Evolutionary conservation across 2,888 invertebrate species (phyloP).

Genomic region (Sesia apiformis): DNA sequence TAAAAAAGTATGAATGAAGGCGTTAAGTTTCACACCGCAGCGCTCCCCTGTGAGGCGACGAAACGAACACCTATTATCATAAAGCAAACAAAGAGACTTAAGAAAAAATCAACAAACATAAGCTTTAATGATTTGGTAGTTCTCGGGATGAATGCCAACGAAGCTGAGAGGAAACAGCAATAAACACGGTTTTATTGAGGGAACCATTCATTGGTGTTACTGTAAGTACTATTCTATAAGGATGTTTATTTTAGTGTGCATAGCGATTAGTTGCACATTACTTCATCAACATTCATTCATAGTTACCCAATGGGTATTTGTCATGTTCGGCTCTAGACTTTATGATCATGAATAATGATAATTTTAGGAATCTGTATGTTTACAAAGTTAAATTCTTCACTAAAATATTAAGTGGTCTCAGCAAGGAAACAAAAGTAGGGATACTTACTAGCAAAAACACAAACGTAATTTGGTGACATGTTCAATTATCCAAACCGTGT

Average conservation of each 20-base stretch:
- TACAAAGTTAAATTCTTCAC: no score
- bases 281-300: slow-evolving; percentile 2
- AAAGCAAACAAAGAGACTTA: slow-evolving; percentile 64
- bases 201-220: slow-evolving; percentile 33
- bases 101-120: slow-evolving; percentile 64
- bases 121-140: slow-evolving; percentile 67
- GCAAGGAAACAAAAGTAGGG: no score
- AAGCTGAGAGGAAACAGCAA: slow-evolving; percentile 59
- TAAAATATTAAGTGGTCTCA: no score
- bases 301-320: neutral
- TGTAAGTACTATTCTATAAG: neutral
- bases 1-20: slow-evolving; percentile 66
- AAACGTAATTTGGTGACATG: no score
- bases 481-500: no score
- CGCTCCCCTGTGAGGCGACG: slow-evolving; percentile 48
- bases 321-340: neutral
- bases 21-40: slow-evolving; percentile 70
- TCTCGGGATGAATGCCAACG: slow-evolving; percentile 64
- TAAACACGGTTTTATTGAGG: slow-evolving; percentile 61
- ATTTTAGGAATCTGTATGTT: neutral
- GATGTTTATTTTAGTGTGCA: neutral
- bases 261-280: neutral
- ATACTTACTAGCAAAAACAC: no score
- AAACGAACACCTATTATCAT: slow-evolving; percentile 72
- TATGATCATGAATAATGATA: neutral